These are phyloP conservation scores for Hystrix cristata DNA, from an alignment of 2,113 vertebrate genomes.

Conservation along the genomic window DNA sequence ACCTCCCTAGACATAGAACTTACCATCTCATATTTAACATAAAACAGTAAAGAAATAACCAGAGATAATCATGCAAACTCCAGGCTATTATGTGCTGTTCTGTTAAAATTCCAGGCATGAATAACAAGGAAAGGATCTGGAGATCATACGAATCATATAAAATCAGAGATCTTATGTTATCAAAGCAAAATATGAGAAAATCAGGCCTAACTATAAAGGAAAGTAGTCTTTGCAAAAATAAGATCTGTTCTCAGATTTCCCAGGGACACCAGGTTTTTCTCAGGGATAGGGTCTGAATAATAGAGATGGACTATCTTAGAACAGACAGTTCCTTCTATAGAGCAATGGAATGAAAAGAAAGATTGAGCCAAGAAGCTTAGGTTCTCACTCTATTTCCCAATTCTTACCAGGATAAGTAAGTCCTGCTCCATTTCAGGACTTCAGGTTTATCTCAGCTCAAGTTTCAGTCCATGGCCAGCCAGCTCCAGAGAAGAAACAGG, in stretches of 20 bases:
- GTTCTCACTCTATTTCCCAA: background rate
- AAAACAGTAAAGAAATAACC: conserved; percentile 29
- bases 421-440: background rate
- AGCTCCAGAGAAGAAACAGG: background rate
- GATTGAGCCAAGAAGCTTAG: background rate
- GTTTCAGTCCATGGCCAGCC: background rate
- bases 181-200: conserved; percentile 35
- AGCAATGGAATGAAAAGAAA: background rate
- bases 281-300: background rate
- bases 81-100: background rate
- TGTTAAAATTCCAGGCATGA: background rate
- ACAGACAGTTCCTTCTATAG: background rate
- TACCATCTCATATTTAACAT: background rate
- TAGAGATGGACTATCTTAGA: background rate
- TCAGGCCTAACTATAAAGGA: background rate
- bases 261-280: background rate
- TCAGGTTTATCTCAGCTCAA: background rate
- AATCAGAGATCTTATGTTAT: background rate
- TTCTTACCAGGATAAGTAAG: background rate
- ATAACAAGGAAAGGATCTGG: background rate
- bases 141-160: background rate
- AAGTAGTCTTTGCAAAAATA: background rate
- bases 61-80: background rate
- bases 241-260: conserved; percentile 1
- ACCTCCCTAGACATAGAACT: background rate